Evolutionary conservation across 2,888 invertebrate species (phyloP).

Genomic region (Drosophila antonietae): DNA sequence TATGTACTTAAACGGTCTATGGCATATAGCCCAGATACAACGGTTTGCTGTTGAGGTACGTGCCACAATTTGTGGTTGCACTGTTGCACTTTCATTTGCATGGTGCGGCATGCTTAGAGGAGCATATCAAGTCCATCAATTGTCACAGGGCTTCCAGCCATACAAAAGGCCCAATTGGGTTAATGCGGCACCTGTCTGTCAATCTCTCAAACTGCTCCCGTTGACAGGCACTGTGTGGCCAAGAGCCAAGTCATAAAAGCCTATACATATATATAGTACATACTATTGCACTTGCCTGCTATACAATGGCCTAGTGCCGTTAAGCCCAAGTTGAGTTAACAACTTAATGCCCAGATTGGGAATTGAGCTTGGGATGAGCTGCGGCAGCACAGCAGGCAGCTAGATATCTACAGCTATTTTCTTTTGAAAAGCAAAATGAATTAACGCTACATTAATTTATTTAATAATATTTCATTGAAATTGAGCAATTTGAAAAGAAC

Average conservation of each 20-base stretch:
- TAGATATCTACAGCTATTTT: constrained; percentile 57
- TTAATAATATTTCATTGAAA: constrained; percentile 80
- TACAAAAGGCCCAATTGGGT: constrained; percentile 47
- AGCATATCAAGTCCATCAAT: constrained; percentile 54
- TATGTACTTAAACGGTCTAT: neutral
- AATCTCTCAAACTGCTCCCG: constrained; percentile 18
- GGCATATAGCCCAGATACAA: constrained; percentile 18
- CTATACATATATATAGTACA: neutral
- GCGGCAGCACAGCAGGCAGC: constrained; percentile 49
- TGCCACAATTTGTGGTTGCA: constrained; percentile 8
- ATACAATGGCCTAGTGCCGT: constrained; percentile 32
- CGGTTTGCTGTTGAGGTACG: neutral
- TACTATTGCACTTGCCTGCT: neutral
- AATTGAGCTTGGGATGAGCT: constrained; percentile 29
- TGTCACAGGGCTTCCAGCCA: constrained; percentile 40
- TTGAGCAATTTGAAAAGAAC: constrained; percentile 72
- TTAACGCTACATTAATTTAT: constrained; percentile 79
- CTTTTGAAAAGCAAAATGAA: constrained; percentile 70
- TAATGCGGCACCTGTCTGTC: constrained; percentile 38
- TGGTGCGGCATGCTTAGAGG: constrained; percentile 37
- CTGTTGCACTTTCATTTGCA: constrained; percentile 40
- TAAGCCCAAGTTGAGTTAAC: constrained; percentile 38
- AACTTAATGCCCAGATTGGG: constrained; percentile 37
- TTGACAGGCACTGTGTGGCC: constrained; percentile 35
- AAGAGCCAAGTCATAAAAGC: constrained; percentile 38